Evolutionary conservation across 1,140 invertebrate genomes (phyloP).

Genomic region (Tenebrio molitor): DNA sequence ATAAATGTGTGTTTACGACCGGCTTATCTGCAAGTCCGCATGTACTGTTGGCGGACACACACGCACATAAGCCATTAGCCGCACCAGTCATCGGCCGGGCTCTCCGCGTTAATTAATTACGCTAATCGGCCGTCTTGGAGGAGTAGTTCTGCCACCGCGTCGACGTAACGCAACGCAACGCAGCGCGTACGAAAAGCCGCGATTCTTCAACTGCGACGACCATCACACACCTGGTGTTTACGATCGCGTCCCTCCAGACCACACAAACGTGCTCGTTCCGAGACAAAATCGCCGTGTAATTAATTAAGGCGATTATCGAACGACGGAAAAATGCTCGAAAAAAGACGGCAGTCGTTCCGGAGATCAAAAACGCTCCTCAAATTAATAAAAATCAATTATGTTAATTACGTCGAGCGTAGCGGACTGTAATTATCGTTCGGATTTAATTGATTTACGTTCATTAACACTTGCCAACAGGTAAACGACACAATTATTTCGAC

Average conservation of each 20-base stretch:
- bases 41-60: conserved; percentile 39
- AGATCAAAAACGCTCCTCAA: conserved; percentile 20
- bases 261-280: conserved; percentile 17
- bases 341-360: background rate
- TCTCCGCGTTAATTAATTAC: conserved; percentile 43
- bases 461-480: conserved; percentile 33
- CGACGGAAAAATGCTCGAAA: conserved; percentile 14
- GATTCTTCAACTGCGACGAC: background rate
- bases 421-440: conserved; percentile 9
- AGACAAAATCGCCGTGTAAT: background rate
- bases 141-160: conserved; percentile 19
- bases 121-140: conserved; percentile 34
- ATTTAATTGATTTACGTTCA: conserved; percentile 39
- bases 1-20: conserved; percentile 44
- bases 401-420: conserved; percentile 5
- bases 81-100: conserved; percentile 36
- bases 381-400: conserved; percentile 9
- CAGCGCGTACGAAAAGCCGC: background rate
- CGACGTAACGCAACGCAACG: background rate
- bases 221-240: conserved; percentile 28
- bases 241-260: conserved; percentile 14
- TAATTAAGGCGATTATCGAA: conserved; percentile 34
- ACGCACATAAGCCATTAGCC: conserved; percentile 45
- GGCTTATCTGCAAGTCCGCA: conserved; percentile 39
- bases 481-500: conserved; percentile 5